These are phyloP conservation scores for Tupaia chinensis DNA, from an alignment of 2,113 vertebrate genomes.

Conservation along the genomic window DNA sequence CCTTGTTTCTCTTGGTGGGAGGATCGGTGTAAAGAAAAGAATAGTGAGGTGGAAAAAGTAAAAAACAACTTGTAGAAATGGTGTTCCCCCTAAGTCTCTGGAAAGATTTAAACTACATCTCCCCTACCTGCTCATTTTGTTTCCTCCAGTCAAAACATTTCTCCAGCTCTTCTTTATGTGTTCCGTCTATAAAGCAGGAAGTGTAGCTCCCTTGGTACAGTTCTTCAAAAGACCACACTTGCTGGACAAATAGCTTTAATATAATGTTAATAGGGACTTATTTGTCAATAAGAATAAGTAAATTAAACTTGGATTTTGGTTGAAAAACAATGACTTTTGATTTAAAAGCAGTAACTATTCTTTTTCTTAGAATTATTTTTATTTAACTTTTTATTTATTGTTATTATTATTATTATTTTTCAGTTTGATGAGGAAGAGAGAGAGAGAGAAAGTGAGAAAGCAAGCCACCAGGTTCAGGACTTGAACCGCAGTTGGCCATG, in stretches of 20 bases:
- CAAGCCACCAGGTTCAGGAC: too few relatives aligned
- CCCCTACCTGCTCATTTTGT: background rate
- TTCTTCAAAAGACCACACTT: slow-evolving; percentile 49
- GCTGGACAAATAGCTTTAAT: slow-evolving; percentile 36
- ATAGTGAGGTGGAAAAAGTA: background rate
- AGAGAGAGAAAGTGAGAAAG: too few relatives aligned
- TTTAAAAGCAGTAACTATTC: background rate
- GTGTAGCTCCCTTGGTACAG: background rate
- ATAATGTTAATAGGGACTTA: slow-evolving; percentile 41
- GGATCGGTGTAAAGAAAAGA: slow-evolving; percentile 1
- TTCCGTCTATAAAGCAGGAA: slow-evolving; percentile 21
- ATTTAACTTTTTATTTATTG: too few relatives aligned
- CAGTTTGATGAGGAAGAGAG: too few relatives aligned
- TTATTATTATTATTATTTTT: too few relatives aligned
- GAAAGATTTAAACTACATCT: slow-evolving; percentile 42
- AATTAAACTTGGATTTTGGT: slow-evolving; percentile 29
- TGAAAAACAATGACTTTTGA: background rate
- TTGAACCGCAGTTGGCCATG: too few relatives aligned
- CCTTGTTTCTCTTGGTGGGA: background rate
- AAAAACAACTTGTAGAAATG: slow-evolving; percentile 48
- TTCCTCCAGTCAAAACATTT: background rate
- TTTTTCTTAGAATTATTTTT: background rate
- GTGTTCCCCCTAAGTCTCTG: background rate
- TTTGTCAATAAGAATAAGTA: slow-evolving; percentile 46
- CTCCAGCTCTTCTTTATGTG: background rate